These are phyloP conservation scores for Drosophila fulvimacula DNA, from an alignment of 2,888 invertebrate species.

Conservation along the genomic window DNA sequence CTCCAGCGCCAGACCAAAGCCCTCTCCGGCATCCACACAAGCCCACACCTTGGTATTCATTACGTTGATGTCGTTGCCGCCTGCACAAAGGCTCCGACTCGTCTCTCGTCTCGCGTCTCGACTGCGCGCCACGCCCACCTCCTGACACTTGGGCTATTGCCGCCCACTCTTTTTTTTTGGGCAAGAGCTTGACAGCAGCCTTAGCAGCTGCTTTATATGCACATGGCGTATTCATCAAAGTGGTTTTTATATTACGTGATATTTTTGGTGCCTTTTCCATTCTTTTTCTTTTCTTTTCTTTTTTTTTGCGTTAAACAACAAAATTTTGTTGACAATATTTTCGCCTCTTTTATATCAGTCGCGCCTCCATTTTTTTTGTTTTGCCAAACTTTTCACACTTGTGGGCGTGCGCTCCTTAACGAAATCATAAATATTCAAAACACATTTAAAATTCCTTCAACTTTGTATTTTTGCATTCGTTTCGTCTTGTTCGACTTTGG, in stretches of 20 bases:
- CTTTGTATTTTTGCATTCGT: slow-evolving; percentile 17
- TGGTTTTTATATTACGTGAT: slow-evolving; percentile 82
- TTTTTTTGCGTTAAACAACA: slow-evolving; percentile 59
- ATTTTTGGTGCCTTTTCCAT: slow-evolving; percentile 68
- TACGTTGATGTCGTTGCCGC: slow-evolving; percentile 37
- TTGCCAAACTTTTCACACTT: slow-evolving; percentile 58
- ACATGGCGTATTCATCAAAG: slow-evolving; percentile 81
- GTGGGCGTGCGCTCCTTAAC: slow-evolving; percentile 38
- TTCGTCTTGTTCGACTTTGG: background rate
- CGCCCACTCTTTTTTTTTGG: slow-evolving; percentile 39
- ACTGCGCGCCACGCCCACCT: slow-evolving; percentile 49
- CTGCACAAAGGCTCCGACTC: slow-evolving; percentile 23
- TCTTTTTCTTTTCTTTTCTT: slow-evolving; percentile 28
- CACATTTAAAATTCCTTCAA: slow-evolving; percentile 75
- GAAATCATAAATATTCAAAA: slow-evolving; percentile 78
- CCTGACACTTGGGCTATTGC: slow-evolving; percentile 48
- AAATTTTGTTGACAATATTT: slow-evolving; percentile 74
- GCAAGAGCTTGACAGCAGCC: slow-evolving; percentile 41
- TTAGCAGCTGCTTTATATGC: slow-evolving; percentile 75
- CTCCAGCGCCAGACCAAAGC: slow-evolving; percentile 12
- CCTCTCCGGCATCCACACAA: background rate
- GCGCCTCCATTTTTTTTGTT: slow-evolving; percentile 24
- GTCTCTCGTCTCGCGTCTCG: slow-evolving; percentile 25
- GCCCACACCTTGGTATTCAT: slow-evolving; percentile 61
- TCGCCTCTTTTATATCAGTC: slow-evolving; percentile 43